These are phyloP conservation scores for Pocillopora damicornis DNA, from an alignment of 64 coral and sea anemone genomes.

Conservation along the genomic window DNA sequence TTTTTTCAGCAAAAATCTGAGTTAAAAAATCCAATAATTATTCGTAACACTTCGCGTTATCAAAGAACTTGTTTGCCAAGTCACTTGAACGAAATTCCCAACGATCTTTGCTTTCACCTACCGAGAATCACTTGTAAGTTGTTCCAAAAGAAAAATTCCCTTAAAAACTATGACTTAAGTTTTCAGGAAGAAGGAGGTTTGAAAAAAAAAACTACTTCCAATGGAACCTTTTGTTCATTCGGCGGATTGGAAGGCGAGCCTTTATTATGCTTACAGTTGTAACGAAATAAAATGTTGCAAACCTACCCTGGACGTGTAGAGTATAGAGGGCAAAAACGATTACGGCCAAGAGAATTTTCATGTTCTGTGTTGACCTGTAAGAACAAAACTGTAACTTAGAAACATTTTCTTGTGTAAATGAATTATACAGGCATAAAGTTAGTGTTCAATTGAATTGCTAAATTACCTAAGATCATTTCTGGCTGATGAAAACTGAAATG, in stretches of 20 bases:
- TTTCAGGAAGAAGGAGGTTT: too few species aligned
- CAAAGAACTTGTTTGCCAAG: too few species aligned
- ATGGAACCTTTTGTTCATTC: not conserved
- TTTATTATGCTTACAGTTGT: not conserved
- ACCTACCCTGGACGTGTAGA: conserved; percentile 1
- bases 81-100: too few species aligned
- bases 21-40: too few species aligned
- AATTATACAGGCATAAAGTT: not conserved
- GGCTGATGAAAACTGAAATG: not conserved
- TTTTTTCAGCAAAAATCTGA: too few species aligned
- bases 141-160: too few species aligned
- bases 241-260: not conserved
- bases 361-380: not conserved
- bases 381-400: not conserved
- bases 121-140: too few species aligned
- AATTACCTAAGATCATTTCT: not conserved
- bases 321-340: not conserved
- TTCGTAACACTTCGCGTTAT: too few species aligned
- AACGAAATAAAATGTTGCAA: not conserved
- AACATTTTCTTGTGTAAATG: not conserved
- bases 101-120: too few species aligned
- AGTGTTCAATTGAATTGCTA: not conserved
- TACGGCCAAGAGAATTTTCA: conserved; percentile 7
- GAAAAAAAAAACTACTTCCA: too few species aligned
- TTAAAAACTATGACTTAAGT: too few species aligned